Percentiles rank a stretch among this genome's conserved stretches.
These are phyloP conservation scores for Cotesia congregata DNA, from an alignment of 2,888 invertebrate species.

Conservation along the genomic window DNA sequence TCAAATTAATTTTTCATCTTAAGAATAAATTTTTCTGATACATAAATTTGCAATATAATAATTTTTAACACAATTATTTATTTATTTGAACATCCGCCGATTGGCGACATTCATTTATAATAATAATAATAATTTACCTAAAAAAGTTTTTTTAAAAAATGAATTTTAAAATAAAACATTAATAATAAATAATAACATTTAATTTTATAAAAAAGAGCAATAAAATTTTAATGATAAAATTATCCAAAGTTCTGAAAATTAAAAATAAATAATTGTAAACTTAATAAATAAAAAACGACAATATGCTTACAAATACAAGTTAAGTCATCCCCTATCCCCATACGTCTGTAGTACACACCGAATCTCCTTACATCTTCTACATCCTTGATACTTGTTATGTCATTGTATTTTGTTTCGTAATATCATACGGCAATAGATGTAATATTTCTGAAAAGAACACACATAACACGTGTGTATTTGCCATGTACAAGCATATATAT, in stretches of 20 bases:
- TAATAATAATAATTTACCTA: too few relatives aligned
- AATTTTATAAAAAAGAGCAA: too few relatives aligned
- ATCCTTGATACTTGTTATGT: slow-evolving; percentile 58
- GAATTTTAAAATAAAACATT: too few relatives aligned
- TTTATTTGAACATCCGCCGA: too few relatives aligned
- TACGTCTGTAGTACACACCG: slow-evolving; percentile 16
- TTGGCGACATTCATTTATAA: too few relatives aligned
- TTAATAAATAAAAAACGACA: neutral
- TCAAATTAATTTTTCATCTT: too few relatives aligned
- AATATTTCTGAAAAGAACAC: neutral
- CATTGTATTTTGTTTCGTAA: slow-evolving; percentile 62
- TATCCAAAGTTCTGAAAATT: neutral
- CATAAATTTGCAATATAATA: too few relatives aligned
- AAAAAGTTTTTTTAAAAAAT: too few relatives aligned
- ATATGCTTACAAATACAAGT: neutral
- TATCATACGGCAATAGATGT: slow-evolving; percentile 45
- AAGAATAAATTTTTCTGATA: too few relatives aligned
- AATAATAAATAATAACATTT: too few relatives aligned
- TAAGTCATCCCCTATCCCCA: slow-evolving; percentile 26
- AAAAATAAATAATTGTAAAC: neutral
- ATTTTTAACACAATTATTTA: too few relatives aligned
- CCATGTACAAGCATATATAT: neutral
- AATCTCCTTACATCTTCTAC: slow-evolving; percentile 58
- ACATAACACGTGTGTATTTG: slow-evolving; percentile 1
- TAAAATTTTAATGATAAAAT: too few relatives aligned